Evolutionary conservation across 1,140 invertebrate species (phyloP).

Genomic region (Tetramorium alpestre): DNA sequence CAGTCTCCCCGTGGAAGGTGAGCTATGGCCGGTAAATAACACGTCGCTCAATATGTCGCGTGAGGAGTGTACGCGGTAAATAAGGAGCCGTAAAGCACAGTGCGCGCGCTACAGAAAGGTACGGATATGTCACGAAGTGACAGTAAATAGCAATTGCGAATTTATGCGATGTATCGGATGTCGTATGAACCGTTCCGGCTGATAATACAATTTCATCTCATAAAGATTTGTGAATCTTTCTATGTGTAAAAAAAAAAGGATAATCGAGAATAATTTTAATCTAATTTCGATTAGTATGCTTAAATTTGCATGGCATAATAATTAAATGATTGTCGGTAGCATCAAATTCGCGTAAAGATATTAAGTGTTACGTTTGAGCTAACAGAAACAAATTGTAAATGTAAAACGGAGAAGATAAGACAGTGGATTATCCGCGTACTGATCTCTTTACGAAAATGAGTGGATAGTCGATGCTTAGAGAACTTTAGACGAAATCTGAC

Average conservation of each 20-base stretch:
- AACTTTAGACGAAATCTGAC: background rate
- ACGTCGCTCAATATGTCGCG: slow-evolving; percentile 47
- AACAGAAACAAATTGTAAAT: background rate
- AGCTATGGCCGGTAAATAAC: slow-evolving; percentile 47
- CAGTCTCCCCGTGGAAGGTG: slow-evolving; percentile 1
- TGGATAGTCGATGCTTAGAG: background rate
- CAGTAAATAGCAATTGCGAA: background rate
- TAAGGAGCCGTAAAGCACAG: slow-evolving; percentile 13
- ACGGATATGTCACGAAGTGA: background rate
- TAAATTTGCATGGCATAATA: background rate
- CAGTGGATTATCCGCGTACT: background rate
- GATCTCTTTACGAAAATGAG: background rate
- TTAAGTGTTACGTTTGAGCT: background rate
- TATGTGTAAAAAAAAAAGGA: background rate
- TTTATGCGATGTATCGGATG: background rate
- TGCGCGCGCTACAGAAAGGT: background rate
- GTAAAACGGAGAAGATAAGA: background rate
- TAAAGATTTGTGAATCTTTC: background rate
- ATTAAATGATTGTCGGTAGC: background rate
- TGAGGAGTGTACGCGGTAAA: slow-evolving; percentile 3
- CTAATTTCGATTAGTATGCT: background rate
- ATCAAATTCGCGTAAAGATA: background rate
- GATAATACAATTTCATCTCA: background rate
- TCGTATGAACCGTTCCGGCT: no score
- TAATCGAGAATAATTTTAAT: background rate